Evolutionary conservation across 2,797 vertebrate genomes (phyloP), one percentile per base, ranked within the genome.

Genomic region (Thaleichthys pacificus): DNA sequence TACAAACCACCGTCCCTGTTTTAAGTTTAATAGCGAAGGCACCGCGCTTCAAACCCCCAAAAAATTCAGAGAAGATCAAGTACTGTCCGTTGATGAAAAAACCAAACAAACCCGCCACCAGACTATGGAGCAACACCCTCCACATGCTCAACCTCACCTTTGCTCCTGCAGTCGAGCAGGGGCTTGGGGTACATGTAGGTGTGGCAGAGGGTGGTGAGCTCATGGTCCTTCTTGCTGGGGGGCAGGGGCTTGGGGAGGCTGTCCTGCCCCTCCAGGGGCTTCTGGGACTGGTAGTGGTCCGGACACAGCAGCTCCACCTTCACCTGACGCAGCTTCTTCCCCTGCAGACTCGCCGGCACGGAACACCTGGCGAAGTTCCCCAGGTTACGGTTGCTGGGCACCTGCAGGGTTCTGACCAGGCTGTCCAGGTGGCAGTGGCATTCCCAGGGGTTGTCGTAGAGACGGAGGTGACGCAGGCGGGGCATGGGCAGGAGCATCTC

Each of bases 391-490:
- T 97, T 96, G 82, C 95, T 91, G 24, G 98, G 97, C 82, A 99
- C 88, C 88, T 97, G 96, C 75, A 99, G 84, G 88, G 93, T 95
- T 22, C 92, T 90, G 76, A 98, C 74, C 71, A 99, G 92, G 15
- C 94, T 95, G 82, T 99, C 97, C 73, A 98, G 79, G 58, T 92
- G 83, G 84, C 98, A 99, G 68, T 78, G 87, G 80, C 98, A 99
- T 73, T 78, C 92, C 98, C 98, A 99, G 24, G 97, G 98, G 85
- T 99, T 99, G 88, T 96, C 95, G 24, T 98, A 97, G 30, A 99
- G 87, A 60, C 98, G 96, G 77, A 99, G 92, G 90, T 98, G 96
- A 85, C 87, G 92, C 72, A 99, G 93, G 76, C 86, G 91, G 24
- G 95, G 94, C 0, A 92, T 87, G 1, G 96, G 93, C 61, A 98